Evolutionary conservation across 2,797 vertebrate genomes (phyloP).

Genomic region (Pantherophis alleghaniensis): DNA sequence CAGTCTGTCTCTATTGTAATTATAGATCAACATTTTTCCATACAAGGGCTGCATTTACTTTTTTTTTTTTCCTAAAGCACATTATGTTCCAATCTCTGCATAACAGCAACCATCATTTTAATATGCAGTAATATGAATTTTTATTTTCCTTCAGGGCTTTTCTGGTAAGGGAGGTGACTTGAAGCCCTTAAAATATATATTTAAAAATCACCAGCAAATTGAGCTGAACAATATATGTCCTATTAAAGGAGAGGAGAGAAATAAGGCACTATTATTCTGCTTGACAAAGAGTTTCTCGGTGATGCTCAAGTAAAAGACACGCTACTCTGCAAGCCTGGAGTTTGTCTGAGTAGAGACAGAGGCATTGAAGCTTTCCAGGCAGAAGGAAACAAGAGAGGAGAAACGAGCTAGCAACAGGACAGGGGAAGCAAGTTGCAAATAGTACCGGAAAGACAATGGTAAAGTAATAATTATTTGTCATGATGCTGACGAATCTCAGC

Average conservation of each 20-base stretch:
- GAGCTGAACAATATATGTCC: neutral
- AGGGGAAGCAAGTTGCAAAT: neutral
- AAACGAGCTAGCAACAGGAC: neutral
- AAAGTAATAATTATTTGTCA: neutral
- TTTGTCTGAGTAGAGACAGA: neutral
- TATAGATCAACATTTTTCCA: neutral
- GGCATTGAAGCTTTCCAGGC: neutral
- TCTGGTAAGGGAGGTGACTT: neutral
- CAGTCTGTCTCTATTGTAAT: conserved; percentile 7
- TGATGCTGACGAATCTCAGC: neutral
- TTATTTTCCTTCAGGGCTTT: conserved; percentile 22
- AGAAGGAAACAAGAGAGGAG: neutral
- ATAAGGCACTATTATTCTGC: neutral
- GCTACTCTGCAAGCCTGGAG: neutral
- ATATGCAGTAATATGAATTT: conserved; percentile 8
- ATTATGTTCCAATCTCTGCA: neutral
- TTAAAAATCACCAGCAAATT: conserved; percentile 1
- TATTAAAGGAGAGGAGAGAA: neutral
- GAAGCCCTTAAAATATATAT: conserved; percentile 12
- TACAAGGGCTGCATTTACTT: neutral
- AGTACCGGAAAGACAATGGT: neutral
- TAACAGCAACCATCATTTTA: conserved; percentile 5
- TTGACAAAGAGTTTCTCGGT: neutral
- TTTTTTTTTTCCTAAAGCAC: neutral
- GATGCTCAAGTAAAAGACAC: neutral